Percentiles rank a stretch among this genome's conserved stretches.
phyloP scores from a whole-genome alignment of 2,797 vertebrate species.

The Thamnophis elegans region DNA sequence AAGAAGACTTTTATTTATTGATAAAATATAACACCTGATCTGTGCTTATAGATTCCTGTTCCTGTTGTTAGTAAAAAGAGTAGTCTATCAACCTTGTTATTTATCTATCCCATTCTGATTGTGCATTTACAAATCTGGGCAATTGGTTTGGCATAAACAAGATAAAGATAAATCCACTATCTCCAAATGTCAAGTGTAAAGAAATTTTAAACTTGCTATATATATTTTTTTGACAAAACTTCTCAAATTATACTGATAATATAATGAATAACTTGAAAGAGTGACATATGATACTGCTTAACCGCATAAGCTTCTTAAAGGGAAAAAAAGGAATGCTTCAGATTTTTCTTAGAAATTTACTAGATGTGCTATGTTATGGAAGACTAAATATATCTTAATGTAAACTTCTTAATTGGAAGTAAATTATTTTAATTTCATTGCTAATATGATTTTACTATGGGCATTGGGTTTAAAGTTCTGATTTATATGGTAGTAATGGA shows the following conservation, averaged over 20 bases:
- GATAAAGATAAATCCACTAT: not conserved
- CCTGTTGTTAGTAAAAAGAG: not conserved
- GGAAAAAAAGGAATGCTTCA: constrained; percentile 49
- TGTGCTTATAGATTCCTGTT: not conserved
- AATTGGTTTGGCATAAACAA: not conserved
- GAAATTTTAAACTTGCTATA: not conserved
- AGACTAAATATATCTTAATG: constrained; percentile 43
- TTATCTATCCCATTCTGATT: not conserved
- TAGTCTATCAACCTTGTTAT: not conserved
- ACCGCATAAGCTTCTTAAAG: not conserved
- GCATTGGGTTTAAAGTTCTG: not conserved
- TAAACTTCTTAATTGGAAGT: not conserved
- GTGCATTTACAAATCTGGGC: not conserved
- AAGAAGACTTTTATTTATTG: constrained; percentile 48
- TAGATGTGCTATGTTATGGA: constrained; percentile 37
- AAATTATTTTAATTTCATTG: constrained; percentile 1
- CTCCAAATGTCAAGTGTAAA: not conserved
- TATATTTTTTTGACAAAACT: not conserved
- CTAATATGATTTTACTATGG: not conserved
- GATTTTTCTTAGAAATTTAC: constrained; percentile 50
- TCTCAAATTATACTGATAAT: not conserved
- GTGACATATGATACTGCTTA: not conserved
- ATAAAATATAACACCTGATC: constrained; percentile 31
- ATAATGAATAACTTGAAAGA: not conserved
- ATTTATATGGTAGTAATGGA: not conserved